Evolutionary conservation across 2,797 vertebrate species (phyloP).

Genomic region (Pristis pectinata): DNA sequence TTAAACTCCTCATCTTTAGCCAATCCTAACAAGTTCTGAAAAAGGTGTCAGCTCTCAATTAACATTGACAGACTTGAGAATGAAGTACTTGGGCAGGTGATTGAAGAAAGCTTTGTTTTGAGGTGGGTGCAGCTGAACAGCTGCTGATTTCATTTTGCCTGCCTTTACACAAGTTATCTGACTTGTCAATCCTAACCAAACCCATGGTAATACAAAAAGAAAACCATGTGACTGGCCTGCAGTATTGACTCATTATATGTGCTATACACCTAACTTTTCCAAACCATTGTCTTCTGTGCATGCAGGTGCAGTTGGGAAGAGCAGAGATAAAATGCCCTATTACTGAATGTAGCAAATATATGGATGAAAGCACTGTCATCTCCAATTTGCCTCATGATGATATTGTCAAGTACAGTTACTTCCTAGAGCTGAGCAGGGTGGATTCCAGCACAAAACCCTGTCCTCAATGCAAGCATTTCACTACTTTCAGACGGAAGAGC

Average conservation of each 20-base stretch:
- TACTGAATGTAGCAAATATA: conserved; percentile 82
- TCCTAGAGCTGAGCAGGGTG: conserved; percentile 85
- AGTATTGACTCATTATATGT: neutral
- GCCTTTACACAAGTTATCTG: neutral
- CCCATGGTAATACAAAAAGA: neutral
- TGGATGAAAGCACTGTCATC: conserved; percentile 79
- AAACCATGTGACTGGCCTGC: neutral
- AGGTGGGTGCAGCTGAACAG: neutral
- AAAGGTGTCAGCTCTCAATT: neutral
- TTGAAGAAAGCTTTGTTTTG: neutral
- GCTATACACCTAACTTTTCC: neutral
- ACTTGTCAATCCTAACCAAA: neutral
- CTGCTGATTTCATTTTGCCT: neutral
- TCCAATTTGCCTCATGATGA: conserved; percentile 78
- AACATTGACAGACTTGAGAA: neutral
- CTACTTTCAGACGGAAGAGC: conserved; percentile 75
- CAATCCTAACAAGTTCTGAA: neutral
- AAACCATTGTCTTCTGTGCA: neutral
- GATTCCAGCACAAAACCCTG: conserved; percentile 94
- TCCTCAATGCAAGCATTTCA: conserved; percentile 92
- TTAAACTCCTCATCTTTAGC: neutral
- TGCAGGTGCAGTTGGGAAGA: conserved; percentile 80
- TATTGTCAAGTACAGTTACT: conserved; percentile 86
- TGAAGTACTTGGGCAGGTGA: neutral
- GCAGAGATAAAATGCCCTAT: conserved; percentile 81